These are phyloP conservation scores for Conistra vaccinii DNA, from an alignment of 2,888 invertebrate genomes.

Conservation along the genomic window DNA sequence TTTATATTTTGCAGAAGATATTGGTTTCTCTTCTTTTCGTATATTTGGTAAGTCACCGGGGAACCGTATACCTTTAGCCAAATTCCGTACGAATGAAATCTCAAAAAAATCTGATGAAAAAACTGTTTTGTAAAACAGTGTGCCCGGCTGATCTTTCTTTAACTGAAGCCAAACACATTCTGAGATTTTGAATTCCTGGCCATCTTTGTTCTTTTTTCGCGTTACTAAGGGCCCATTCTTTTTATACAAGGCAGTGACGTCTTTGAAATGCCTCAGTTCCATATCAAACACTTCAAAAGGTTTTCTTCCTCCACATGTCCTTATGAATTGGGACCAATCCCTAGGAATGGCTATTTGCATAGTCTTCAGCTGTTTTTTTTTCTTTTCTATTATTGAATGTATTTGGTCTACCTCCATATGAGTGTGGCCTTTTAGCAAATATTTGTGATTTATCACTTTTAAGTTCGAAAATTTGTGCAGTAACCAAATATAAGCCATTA, in stretches of 20 bases:
- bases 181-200: constrained; percentile 29
- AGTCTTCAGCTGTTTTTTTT: constrained; percentile 31
- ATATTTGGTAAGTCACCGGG: constrained; percentile 19
- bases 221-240: constrained; percentile 27
- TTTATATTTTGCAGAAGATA: constrained; percentile 33
- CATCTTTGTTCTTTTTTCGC: constrained; percentile 27
- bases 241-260: constrained; percentile 20
- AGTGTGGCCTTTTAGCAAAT: constrained; percentile 49
- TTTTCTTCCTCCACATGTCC: constrained; percentile 24
- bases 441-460: constrained; percentile 46
- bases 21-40: constrained; percentile 23
- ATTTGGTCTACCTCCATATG: constrained; percentile 52
- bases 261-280: constrained; percentile 23
- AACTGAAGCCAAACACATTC: constrained; percentile 1
- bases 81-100: constrained; percentile 1
- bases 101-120: constrained; percentile 6
- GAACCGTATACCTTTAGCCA: neutral
- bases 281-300: constrained; percentile 31
- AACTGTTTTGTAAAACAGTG: no score
- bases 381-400: constrained; percentile 27
- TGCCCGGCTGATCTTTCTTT: no score
- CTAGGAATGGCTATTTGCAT: constrained; percentile 35
- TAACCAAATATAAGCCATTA: constrained; percentile 34
- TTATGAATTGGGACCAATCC: constrained; percentile 42
- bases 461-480: constrained; percentile 21